Percentiles rank a stretch among this genome's conserved stretches.
phyloP scores from a whole-genome alignment of 2,888 invertebrate genomes.

The Chloroclysta siterata region DNA sequence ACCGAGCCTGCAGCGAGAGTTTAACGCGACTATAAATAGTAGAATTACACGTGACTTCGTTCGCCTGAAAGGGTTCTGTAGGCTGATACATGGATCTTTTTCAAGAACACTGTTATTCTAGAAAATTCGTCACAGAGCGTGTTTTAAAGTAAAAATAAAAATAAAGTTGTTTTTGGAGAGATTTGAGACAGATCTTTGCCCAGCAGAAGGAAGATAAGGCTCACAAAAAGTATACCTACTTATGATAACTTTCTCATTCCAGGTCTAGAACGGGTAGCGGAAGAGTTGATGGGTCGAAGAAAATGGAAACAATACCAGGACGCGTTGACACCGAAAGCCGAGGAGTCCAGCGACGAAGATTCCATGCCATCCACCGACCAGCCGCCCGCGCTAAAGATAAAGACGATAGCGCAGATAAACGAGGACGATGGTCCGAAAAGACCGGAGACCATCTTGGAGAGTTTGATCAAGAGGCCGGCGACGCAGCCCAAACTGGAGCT shows the following conservation, averaged over 20 bases:
- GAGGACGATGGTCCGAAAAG: constrained; percentile 59
- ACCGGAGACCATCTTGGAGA: constrained; percentile 81
- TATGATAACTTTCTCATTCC: constrained; percentile 51
- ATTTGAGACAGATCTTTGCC: no score
- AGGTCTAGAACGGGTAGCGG: constrained; percentile 98
- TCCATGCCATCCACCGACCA: constrained; percentile 79
- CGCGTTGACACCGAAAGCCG: constrained; percentile 83
- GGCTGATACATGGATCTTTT: no score
- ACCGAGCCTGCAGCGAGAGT: no score
- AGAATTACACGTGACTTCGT: no score
- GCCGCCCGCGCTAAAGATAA: constrained; percentile 80
- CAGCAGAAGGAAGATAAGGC: no score
- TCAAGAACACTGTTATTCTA: no score
- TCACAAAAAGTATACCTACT: no score
- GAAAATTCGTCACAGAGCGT: no score
- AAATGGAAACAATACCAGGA: constrained; percentile 98
- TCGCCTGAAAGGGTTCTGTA: no score
- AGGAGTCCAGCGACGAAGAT: constrained; percentile 78
- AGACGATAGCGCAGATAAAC: constrained; percentile 83
- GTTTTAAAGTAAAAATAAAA: no score
- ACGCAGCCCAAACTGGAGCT: constrained; percentile 76
- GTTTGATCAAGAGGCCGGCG: constrained; percentile 78
- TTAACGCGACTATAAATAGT: no score
- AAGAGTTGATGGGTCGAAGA: constrained; percentile 98
- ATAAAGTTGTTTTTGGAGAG: no score